Evolutionary conservation across 2,797 vertebrate species (phyloP).

Genomic region (Sylvilagus floridanus): DNA sequence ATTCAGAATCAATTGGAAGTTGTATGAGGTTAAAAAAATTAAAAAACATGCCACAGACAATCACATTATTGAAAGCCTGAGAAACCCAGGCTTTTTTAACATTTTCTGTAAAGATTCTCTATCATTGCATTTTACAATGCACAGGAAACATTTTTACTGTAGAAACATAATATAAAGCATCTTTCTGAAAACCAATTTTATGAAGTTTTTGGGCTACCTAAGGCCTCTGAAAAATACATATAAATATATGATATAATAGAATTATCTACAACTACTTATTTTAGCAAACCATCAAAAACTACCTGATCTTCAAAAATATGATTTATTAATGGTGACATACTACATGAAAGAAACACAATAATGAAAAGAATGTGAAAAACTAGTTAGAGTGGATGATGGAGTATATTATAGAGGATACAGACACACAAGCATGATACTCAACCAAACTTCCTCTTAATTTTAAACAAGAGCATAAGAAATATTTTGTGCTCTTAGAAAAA

Average conservation of each 20-base stretch:
- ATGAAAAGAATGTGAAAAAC: constrained; percentile 13
- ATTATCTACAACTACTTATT: background rate
- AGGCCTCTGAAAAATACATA: background rate
- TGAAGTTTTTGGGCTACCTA: background rate
- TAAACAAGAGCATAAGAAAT: constrained; percentile 9
- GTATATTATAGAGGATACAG: background rate
- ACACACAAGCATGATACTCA: constrained; percentile 5
- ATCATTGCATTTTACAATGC: constrained; percentile 8
- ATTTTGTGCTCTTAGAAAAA: constrained; percentile 37
- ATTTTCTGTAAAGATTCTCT: constrained; percentile 26
- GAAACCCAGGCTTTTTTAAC: background rate
- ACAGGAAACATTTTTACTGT: background rate
- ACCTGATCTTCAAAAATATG: constrained; percentile 8
- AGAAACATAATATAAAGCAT: background rate
- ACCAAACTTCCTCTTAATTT: constrained; percentile 20
- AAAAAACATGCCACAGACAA: background rate
- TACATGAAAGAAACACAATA: background rate
- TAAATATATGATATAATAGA: background rate
- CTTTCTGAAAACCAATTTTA: constrained; percentile 16
- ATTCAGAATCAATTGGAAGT: constrained; percentile 13
- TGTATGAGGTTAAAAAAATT: constrained; percentile 5
- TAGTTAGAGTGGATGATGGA: background rate
- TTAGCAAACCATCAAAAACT: constrained; percentile 59
- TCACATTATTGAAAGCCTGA: constrained; percentile 11
- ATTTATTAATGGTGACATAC: background rate